phyloP scores from a whole-genome alignment of 2,113 vertebrate species.

The Ia io region DNA sequence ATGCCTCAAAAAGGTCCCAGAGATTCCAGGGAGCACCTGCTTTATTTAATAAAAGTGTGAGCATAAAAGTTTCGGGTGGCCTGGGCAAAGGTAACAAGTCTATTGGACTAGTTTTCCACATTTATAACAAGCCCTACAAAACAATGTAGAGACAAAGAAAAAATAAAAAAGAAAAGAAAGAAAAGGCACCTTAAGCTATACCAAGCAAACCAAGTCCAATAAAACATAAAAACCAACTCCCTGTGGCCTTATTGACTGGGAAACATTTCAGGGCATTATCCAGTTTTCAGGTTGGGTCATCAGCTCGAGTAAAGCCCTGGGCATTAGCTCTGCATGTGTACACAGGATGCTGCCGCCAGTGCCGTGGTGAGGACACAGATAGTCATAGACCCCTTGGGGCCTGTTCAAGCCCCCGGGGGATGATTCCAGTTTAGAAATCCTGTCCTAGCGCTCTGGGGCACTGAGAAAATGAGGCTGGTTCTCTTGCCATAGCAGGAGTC shows the following conservation, averaged over 20 bases:
- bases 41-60: slow-evolving; percentile 68
- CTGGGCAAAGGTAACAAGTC: slow-evolving; percentile 72
- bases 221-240: slow-evolving; percentile 52
- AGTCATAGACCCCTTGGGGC: background rate
- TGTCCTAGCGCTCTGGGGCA: slow-evolving; percentile 61
- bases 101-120: slow-evolving; percentile 46
- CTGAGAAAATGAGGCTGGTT: slow-evolving; percentile 70
- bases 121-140: slow-evolving; percentile 65
- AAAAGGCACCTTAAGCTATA: slow-evolving; percentile 72
- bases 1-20: slow-evolving; percentile 77
- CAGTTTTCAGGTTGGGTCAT: slow-evolving; percentile 21
- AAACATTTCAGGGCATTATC: slow-evolving; percentile 27
- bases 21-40: slow-evolving; percentile 78
- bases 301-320: background rate
- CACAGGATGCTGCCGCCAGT: background rate
- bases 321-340: background rate
- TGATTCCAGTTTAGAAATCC: slow-evolving; percentile 67
- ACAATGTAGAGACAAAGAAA: slow-evolving; percentile 39
- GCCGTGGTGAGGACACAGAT: background rate
- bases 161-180: slow-evolving; percentile 16
- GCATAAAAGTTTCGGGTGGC: slow-evolving; percentile 66
- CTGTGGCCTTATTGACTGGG: slow-evolving; percentile 31
- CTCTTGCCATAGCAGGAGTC: slow-evolving; percentile 56
- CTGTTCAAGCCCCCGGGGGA: slow-evolving; percentile 22
- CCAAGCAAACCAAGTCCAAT: slow-evolving; percentile 69